Evolutionary conservation across 2,797 vertebrate genomes (phyloP).

Genomic region (Anableps anableps): DNA sequence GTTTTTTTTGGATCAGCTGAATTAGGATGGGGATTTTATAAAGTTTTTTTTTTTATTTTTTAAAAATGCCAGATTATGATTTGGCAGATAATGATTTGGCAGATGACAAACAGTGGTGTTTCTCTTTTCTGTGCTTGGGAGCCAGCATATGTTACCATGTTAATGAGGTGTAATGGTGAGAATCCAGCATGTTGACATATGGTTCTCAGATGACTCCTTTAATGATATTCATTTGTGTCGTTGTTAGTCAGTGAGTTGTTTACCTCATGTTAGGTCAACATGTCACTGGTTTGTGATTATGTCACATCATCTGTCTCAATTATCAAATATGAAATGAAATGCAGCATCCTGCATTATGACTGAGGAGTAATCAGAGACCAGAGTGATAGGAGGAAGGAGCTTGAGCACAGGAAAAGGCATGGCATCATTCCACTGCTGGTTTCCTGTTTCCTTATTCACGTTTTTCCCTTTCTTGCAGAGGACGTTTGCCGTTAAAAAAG

Average conservation of each 20-base stretch:
- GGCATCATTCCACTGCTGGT: conserved; percentile 52
- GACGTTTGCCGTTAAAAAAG: conserved; percentile 79
- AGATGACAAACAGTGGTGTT: conserved; percentile 75
- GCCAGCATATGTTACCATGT: conserved; percentile 82
- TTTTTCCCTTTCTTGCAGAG: conserved; percentile 61
- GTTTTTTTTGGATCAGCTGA: neutral
- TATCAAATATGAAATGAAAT: conserved; percentile 75
- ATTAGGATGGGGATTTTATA: conserved; percentile 7
- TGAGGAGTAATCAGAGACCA: conserved; percentile 47
- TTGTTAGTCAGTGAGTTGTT: conserved; percentile 79
- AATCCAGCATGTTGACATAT: conserved; percentile 82
- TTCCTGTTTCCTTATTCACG: conserved; percentile 59
- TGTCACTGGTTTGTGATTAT: conserved; percentile 78
- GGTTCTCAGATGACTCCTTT: conserved; percentile 82
- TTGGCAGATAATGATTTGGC: conserved; percentile 74
- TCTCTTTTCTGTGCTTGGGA: conserved; percentile 77
- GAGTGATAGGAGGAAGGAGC: conserved; percentile 40
- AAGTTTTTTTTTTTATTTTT: too few relatives aligned
- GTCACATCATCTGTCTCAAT: conserved; percentile 81
- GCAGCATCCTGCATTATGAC: conserved; percentile 47
- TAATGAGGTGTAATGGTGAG: conserved; percentile 84
- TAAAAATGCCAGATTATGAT: neutral
- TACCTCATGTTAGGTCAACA: conserved; percentile 81
- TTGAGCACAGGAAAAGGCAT: conserved; percentile 31
- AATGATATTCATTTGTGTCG: conserved; percentile 81